Percentiles rank a stretch among this genome's conserved stretches.
phyloP scores from a whole-genome alignment of 2,888 invertebrate species.

The Euclidia mi region DNA sequence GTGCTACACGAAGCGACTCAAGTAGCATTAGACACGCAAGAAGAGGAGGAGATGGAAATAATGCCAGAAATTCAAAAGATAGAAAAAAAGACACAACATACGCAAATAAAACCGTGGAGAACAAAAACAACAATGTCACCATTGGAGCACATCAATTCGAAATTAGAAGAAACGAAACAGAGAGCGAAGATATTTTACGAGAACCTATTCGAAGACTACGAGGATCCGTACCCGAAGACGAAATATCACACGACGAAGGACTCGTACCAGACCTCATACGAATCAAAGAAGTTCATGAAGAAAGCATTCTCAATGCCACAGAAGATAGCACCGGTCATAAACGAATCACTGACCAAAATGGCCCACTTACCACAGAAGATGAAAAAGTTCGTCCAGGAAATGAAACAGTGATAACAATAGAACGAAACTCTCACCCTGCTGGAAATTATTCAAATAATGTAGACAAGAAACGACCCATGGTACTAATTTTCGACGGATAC shows the following conservation, averaged over 20 bases:
- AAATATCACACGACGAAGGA: constrained; percentile 57
- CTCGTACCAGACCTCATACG: constrained; percentile 64
- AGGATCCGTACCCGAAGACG: constrained; percentile 70
- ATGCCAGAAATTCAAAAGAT: constrained; percentile 58
- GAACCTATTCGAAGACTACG: constrained; percentile 78
- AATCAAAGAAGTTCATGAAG: constrained; percentile 71
- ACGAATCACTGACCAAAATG: constrained; percentile 79
- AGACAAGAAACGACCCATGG: constrained; percentile 64
- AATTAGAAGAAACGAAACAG: constrained; percentile 78
- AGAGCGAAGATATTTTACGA: constrained; percentile 79
- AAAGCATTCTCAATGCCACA: constrained; percentile 75
- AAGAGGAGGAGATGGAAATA: constrained; percentile 65
- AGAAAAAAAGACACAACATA: constrained; percentile 54
- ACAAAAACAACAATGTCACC: constrained; percentile 60
- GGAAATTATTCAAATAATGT: constrained; percentile 47
- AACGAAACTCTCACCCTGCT: constrained; percentile 46
- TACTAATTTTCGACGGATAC: constrained; percentile 84
- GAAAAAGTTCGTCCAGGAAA: constrained; percentile 78
- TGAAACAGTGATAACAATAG: constrained; percentile 71
- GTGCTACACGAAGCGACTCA: constrained; percentile 84
- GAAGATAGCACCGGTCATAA: constrained; percentile 78
- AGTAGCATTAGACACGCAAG: constrained; percentile 73
- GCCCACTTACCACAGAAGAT: constrained; percentile 80
- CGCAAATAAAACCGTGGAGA: constrained; percentile 46
- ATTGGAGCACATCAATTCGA: constrained; percentile 72